A percentile compares a stretch with the other conserved stretches of the same genome.
These are phyloP conservation scores for Drosophila bipectinata DNA, from an alignment of 1,140 invertebrate genomes.

Conservation along the genomic window DNA sequence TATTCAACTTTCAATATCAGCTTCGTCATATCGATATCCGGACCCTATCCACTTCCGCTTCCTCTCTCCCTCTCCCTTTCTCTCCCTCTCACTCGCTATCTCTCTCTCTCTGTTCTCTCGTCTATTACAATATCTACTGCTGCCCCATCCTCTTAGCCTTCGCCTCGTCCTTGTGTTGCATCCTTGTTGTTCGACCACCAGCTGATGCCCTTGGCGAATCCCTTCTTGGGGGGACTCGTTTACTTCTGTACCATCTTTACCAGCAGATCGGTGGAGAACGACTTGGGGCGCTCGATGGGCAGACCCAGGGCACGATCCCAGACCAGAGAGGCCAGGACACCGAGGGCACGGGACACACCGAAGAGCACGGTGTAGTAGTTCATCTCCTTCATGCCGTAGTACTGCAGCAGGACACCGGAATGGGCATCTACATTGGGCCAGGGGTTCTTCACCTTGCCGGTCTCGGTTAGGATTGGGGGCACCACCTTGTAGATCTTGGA, in stretches of 20 bases:
- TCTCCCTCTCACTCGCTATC: background rate
- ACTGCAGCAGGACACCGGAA: conserved; percentile 96
- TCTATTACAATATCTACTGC: conserved; percentile 51
- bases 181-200: background rate
- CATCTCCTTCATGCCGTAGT: conserved; percentile 99
- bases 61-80: conserved; percentile 6
- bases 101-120: conserved; percentile 18
- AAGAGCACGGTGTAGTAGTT: conserved; percentile 99
- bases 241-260: conserved; percentile 82
- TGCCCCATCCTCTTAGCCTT: conserved; percentile 12
- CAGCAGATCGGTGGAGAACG: conserved; percentile 84
- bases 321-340: conserved; percentile 94
- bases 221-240: conserved; percentile 13
- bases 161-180: background rate
- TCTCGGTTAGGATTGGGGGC: conserved; percentile 95
- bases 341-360: conserved; percentile 97
- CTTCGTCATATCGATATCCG: conserved; percentile 31
- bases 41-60: background rate
- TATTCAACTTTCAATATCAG: conserved; percentile 45
- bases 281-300: conserved; percentile 98
- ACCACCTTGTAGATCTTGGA: conserved; percentile 97
- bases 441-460: conserved; percentile 99
- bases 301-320: conserved; percentile 98
- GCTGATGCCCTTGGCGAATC: conserved; percentile 2
- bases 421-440: conserved; percentile 99